Percentiles rank a stretch among this genome's conserved stretches.
These are phyloP conservation scores for Gulo gulo DNA, from an alignment of 2,113 vertebrate genomes.

Conservation along the genomic window DNA sequence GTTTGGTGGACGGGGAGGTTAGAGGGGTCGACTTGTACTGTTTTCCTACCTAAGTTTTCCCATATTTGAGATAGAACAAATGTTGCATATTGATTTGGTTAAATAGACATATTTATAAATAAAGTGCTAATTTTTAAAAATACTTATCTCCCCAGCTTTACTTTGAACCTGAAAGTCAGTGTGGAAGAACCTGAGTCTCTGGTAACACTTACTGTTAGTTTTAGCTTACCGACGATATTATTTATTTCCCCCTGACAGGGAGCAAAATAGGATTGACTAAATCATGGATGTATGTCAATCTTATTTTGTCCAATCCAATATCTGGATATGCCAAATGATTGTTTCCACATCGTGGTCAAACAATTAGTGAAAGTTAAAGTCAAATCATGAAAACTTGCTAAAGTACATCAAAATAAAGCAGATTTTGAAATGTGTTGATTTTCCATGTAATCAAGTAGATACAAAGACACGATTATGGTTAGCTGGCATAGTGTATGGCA, in stretches of 20 bases:
- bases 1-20: fast-evolving
- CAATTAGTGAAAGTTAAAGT: not conserved
- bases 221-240: not conserved
- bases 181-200: not conserved
- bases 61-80: not conserved
- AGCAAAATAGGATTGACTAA: not conserved
- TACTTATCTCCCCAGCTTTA: not conserved
- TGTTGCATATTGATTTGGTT: not conserved
- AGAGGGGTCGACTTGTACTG: fast-evolving
- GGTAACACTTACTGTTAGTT: not conserved
- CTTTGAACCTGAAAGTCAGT: not conserved
- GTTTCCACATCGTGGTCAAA: not conserved
- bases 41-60: not conserved
- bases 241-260: not conserved
- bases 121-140: not conserved
- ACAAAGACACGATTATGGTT: not conserved
- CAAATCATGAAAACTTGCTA: too few species aligned
- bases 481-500: not conserved
- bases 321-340: not conserved
- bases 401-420: not conserved
- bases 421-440: not conserved
- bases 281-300: not conserved
- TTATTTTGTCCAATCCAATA: not conserved
- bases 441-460: not conserved
- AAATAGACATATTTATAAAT: not conserved